phyloP scores from a whole-genome alignment of 2,888 invertebrate species.

The Drosophila kanekoi region DNA sequence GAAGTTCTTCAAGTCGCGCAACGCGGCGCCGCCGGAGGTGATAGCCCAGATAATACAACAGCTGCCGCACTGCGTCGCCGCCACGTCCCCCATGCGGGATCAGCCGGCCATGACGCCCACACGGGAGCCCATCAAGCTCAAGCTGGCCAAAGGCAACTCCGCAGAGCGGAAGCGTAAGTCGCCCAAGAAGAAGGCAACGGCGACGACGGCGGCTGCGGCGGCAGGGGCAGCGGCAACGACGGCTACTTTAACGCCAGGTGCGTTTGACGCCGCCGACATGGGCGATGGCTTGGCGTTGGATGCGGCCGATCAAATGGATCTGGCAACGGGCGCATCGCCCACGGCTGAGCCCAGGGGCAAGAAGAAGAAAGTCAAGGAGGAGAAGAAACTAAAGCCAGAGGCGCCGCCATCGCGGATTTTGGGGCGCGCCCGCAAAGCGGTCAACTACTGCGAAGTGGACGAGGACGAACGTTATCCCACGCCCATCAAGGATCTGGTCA shows the following conservation, averaged over 20 bases:
- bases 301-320: conserved; percentile 31
- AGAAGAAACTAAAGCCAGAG: conserved; percentile 83
- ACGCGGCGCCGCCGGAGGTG: conserved; percentile 87
- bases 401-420: conserved; percentile 83
- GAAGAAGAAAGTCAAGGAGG: conserved; percentile 82
- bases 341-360: conserved; percentile 59
- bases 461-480: conserved; percentile 84
- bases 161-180: conserved; percentile 84
- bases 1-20: conserved; percentile 95
- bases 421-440: conserved; percentile 87
- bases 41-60: conserved; percentile 84
- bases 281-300: conserved; percentile 45
- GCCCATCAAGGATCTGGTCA: conserved; percentile 82
- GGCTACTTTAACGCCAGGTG: conserved; percentile 59
- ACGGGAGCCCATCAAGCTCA: conserved; percentile 82
- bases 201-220: conserved; percentile 31
- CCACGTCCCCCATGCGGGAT: conserved; percentile 83
- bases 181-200: conserved; percentile 63
- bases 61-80: conserved; percentile 77
- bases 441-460: conserved; percentile 88
- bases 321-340: conserved; percentile 45
- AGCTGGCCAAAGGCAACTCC: conserved; percentile 81
- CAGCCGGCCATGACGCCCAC: conserved; percentile 51
- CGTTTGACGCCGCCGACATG: conserved; percentile 50
- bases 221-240: conserved; percentile 16